Conservation (phyloP, 2,888 invertebrate genomes). For the Lamellibrachia satsuma region DNA sequence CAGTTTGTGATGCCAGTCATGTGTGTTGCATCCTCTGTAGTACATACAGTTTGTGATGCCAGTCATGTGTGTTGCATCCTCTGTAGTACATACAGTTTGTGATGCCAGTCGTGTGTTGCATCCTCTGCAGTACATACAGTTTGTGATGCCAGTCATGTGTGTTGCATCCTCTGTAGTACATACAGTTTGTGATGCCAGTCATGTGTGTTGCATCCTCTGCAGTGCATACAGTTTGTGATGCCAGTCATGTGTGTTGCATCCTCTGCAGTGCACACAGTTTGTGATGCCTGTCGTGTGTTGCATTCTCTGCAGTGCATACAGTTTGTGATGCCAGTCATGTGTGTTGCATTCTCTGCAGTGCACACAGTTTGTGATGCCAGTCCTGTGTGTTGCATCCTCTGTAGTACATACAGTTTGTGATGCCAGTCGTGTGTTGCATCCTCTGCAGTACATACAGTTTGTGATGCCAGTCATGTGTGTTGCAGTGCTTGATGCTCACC, state of each 20-base stretch:
- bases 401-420: neutral
- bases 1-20: neutral
- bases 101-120: neutral
- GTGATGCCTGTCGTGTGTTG: neutral
- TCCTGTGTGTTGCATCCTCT: neutral
- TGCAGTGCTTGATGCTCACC: constrained; percentile 80
- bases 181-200: neutral
- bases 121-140: neutral
- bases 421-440: no score
- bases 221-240: neutral
- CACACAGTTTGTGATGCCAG: neutral
- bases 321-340: neutral
- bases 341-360: neutral
- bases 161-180: neutral
- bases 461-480: neutral
- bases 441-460: no score
- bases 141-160: neutral
- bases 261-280: neutral
- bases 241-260: no score
- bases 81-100: neutral
- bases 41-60: neutral
- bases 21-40: neutral
- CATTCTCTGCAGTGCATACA: neutral
- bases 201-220: neutral
- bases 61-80: neutral